These are phyloP conservation scores for Nemopilema nomurai DNA, from an alignment of 30 jellyfish, hydroid and myxozoan species.

Conservation along the genomic window DNA sequence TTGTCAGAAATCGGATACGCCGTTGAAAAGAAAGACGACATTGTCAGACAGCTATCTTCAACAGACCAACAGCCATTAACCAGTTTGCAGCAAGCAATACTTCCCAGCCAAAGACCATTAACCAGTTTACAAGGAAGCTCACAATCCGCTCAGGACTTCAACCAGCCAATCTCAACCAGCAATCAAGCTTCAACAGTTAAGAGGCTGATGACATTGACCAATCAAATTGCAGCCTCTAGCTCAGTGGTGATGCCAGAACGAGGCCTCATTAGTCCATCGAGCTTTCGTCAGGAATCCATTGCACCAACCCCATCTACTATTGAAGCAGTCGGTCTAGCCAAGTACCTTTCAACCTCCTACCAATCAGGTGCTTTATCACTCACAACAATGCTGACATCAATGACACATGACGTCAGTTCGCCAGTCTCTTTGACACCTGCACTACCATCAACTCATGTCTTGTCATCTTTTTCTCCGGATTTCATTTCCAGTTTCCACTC, in stretches of 20 bases:
- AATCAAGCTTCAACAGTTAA: neutral
- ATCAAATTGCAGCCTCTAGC: too few species aligned
- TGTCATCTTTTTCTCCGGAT: too few species aligned
- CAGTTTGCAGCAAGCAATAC: neutral
- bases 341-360: neutral
- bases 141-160: neutral
- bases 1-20: neutral
- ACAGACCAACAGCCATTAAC: neutral
- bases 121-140: neutral
- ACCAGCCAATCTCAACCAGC: neutral
- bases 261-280: neutral
- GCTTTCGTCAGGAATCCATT: neutral
- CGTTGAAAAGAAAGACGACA: slow-evolving; percentile 1
- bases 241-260: neutral
- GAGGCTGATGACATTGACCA: neutral
- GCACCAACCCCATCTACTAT: neutral
- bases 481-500: too few species aligned
- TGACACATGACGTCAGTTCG: too few species aligned
- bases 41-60: neutral
- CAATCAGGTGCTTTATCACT: too few species aligned
- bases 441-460: too few species aligned
- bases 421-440: too few species aligned
- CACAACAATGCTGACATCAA: too few species aligned
- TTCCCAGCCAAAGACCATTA: neutral
- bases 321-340: neutral